phyloP scores from a whole-genome alignment of 1,140 invertebrate genomes.

The Nylanderia fulva region DNA sequence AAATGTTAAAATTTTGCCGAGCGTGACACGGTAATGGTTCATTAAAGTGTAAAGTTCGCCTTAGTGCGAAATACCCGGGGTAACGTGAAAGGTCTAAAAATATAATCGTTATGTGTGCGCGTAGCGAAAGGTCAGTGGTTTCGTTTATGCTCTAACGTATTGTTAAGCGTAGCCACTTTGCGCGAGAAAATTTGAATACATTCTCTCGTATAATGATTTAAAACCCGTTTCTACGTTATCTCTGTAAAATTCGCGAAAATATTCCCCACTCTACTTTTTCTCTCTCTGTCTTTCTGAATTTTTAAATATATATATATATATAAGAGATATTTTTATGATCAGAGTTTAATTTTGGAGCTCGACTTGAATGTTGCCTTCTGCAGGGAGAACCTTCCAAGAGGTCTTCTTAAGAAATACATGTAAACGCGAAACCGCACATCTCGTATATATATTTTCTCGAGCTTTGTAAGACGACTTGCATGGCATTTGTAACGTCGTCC shows the following conservation, averaged over 20 bases:
- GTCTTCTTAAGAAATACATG: not conserved
- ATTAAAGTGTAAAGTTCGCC: conserved; percentile 39
- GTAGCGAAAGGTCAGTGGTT: conserved; percentile 51
- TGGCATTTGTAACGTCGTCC: conserved; percentile 16
- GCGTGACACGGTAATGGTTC: not conserved
- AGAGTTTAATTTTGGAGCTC: not conserved
- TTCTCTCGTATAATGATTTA: not conserved
- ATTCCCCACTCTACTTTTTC: not conserved
- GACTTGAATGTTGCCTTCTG: not conserved
- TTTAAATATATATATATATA: not conserved
- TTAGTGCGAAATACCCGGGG: conserved; percentile 36
- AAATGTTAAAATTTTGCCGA: not conserved
- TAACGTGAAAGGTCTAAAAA: conserved; percentile 26
- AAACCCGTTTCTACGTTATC: not conserved
- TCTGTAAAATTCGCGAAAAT: conserved; percentile 8
- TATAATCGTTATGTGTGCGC: conserved; percentile 31
- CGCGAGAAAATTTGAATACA: conserved; percentile 2
- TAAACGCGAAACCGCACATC: not conserved
- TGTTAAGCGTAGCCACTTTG: conserved; percentile 7
- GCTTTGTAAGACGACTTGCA: conserved; percentile 7
- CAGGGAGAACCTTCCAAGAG: not conserved
- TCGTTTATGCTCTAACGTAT: conserved; percentile 7
- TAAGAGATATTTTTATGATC: not conserved
- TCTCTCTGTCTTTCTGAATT: too few species aligned
- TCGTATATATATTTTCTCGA: not conserved